Percentiles rank a stretch among this genome's conserved stretches.
phyloP scores from a whole-genome alignment of 2,888 invertebrate species.

The Neocrepidodera transversa region DNA sequence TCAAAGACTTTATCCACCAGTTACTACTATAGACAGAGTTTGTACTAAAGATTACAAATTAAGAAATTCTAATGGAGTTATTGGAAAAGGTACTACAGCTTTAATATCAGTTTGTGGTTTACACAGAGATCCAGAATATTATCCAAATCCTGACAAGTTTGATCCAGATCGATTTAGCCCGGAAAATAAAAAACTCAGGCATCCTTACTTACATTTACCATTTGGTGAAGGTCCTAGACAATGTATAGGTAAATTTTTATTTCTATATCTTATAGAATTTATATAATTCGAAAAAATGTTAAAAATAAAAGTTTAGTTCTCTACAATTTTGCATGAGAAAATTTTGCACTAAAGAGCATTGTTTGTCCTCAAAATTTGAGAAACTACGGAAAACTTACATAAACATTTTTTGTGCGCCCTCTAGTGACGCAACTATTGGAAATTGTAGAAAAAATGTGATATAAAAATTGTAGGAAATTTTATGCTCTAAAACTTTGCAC shows the following conservation, averaged over 20 bases:
- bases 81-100: conserved; percentile 32
- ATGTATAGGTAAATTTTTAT: conserved; percentile 60
- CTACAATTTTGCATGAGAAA: too few species aligned
- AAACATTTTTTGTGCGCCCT: too few species aligned
- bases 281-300: too few species aligned
- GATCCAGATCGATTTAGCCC: conserved; percentile 67
- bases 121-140: conserved; percentile 42
- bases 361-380: too few species aligned
- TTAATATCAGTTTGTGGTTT: conserved; percentile 21
- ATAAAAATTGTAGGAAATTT: too few species aligned
- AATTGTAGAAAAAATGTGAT: too few species aligned
- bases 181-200: conserved; percentile 58
- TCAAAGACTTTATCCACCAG: conserved; percentile 37
- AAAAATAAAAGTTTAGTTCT: too few species aligned
- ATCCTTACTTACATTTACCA: conserved; percentile 44
- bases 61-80: conserved; percentile 32
- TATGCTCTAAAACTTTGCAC: too few species aligned
- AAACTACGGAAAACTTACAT: too few species aligned
- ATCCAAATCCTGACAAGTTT: conserved; percentile 67
- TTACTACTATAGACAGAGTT: conserved; percentile 28
- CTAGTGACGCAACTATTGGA: too few species aligned
- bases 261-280: not conserved
- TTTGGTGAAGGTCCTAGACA: conserved; percentile 67
- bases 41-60: conserved; percentile 39
- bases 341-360: too few species aligned